Evolutionary conservation across 2,888 invertebrate species (phyloP).

Genomic region (Cheilosia impressa): DNA sequence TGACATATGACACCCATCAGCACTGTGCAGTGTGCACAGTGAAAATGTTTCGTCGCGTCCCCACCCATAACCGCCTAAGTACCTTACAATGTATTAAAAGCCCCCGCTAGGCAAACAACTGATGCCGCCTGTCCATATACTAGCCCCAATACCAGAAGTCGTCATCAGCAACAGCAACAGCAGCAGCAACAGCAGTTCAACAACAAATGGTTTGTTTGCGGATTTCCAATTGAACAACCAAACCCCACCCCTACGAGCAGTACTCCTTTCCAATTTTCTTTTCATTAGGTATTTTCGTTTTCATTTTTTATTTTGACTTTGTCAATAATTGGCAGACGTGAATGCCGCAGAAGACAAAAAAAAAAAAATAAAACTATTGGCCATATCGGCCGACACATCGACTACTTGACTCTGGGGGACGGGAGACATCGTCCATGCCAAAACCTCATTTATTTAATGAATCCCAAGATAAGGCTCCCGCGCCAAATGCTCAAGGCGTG

Average conservation of each 20-base stretch:
- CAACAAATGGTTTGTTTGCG: constrained; percentile 61
- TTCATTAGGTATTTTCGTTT: constrained; percentile 48
- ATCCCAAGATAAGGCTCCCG: constrained; percentile 64
- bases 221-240: constrained; percentile 45
- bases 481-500: constrained; percentile 55
- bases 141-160: constrained; percentile 34
- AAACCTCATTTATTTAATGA: constrained; percentile 74
- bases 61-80: neutral
- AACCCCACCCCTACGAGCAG: neutral
- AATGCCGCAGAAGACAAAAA: neutral
- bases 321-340: constrained; percentile 55
- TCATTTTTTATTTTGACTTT: constrained; percentile 54
- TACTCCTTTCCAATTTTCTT: constrained; percentile 44
- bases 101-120: constrained; percentile 15
- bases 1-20: constrained; percentile 10
- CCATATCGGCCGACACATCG: constrained; percentile 69
- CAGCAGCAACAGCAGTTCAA: neutral
- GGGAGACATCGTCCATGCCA: constrained; percentile 64
- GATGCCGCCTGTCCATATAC: constrained; percentile 3
- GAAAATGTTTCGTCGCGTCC: neutral
- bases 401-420: constrained; percentile 59
- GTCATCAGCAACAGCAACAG: neutral
- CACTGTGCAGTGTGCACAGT: neutral
- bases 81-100: constrained; percentile 38
- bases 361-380: constrained; percentile 15